These are phyloP conservation scores for Maniola hyperantus DNA, from an alignment of 2,888 invertebrate genomes.

Conservation along the genomic window DNA sequence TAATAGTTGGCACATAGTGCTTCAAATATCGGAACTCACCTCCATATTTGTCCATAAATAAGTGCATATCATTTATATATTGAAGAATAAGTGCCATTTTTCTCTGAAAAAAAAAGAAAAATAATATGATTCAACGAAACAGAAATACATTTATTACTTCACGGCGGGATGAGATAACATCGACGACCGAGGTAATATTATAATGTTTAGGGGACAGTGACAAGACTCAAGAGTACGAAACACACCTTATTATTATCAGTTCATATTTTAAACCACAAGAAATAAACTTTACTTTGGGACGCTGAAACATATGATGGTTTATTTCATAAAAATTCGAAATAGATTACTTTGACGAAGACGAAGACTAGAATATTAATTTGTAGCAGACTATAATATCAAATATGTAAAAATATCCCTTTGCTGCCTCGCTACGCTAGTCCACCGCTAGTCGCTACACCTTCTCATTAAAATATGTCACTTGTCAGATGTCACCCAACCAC, in stretches of 20 bases:
- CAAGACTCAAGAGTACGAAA: conserved; percentile 32
- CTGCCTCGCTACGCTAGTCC: neutral
- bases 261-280: conserved; percentile 27
- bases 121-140: conserved; percentile 18
- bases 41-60: conserved; percentile 91
- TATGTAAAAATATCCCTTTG: conserved; percentile 7
- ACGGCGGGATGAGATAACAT: conserved; percentile 40
- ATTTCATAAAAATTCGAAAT: conserved; percentile 31
- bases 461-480: conserved; percentile 14
- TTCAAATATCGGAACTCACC: conserved; percentile 81
- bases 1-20: neutral
- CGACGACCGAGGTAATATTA: conserved; percentile 28
- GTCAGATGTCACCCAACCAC: conserved; percentile 30
- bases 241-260: conserved; percentile 33
- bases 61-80: conserved; percentile 90
- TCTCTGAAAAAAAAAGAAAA: conserved; percentile 69
- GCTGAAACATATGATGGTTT: conserved; percentile 26
- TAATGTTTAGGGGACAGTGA: conserved; percentile 36
- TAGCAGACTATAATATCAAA: conserved; percentile 25
- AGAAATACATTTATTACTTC: conserved; percentile 26
- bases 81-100: conserved; percentile 91
- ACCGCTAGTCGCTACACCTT: too few relatives aligned
- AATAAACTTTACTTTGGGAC: conserved; percentile 16
- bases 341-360: conserved; percentile 17
- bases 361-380: conserved; percentile 24